phyloP scores from a whole-genome alignment of 2,113 vertebrate genomes.

The Mungos mungo region DNA sequence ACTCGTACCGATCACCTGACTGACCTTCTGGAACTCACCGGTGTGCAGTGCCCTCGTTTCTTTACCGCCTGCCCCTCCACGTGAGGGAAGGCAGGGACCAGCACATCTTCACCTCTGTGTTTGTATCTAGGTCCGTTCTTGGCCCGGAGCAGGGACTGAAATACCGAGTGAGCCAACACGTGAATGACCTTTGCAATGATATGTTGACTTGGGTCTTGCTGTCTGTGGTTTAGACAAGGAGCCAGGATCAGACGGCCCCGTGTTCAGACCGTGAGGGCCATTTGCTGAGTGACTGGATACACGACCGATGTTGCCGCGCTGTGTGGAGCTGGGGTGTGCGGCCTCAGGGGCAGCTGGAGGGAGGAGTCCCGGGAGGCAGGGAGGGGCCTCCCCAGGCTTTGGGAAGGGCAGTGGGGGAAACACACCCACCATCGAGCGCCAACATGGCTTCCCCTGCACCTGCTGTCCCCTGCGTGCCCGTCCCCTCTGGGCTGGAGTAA shows the following conservation, averaged over 20 bases:
- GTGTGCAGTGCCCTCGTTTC: not conserved
- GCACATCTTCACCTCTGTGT: not conserved
- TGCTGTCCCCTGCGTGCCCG: fast-evolving
- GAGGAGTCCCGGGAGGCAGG: fast-evolving
- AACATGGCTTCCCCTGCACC: fast-evolving
- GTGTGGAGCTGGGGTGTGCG: fast-evolving
- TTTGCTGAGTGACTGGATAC: not conserved
- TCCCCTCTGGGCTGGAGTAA: fast-evolving
- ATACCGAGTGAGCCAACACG: not conserved
- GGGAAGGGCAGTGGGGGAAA: fast-evolving
- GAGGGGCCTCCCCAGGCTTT: not conserved
- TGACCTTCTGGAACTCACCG: not conserved
- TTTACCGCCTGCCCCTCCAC: not conserved
- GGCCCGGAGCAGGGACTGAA: not conserved
- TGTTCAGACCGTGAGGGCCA: not conserved
- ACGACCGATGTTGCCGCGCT: fast-evolving
- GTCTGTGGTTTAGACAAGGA: not conserved
- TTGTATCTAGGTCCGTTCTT: not conserved
- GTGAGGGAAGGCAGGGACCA: not conserved
- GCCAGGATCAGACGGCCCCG: too few species aligned
- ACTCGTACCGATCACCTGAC: not conserved
- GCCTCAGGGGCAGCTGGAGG: not conserved
- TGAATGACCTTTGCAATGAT: not conserved
- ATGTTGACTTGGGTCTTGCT: fast-evolving
- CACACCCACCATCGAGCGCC: fast-evolving